phyloP scores from a whole-genome alignment of 2,888 invertebrate genomes.

The Epinotia bilunana region DNA sequence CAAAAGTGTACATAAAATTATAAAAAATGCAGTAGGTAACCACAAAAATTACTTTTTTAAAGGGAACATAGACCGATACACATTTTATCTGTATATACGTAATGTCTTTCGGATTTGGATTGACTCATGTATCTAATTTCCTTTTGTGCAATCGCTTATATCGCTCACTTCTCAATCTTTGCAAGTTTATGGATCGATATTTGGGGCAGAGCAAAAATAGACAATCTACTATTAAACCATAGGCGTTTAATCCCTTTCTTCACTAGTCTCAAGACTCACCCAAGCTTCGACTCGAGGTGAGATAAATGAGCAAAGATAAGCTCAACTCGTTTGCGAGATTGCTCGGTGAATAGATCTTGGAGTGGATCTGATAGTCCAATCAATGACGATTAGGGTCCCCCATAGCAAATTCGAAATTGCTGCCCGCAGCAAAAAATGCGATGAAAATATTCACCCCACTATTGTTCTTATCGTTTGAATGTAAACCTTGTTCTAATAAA shows the following conservation, averaged over 20 bases:
- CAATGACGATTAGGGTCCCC: conserved; percentile 19
- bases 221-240: not conserved
- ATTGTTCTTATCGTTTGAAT: not conserved
- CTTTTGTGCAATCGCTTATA: not conserved
- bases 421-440: not conserved
- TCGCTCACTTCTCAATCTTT: not conserved
- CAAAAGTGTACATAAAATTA: no score
- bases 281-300: conserved; percentile 27
- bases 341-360: conserved; percentile 14
- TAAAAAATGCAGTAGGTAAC: no score
- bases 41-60: no score
- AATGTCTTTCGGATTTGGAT: not conserved
- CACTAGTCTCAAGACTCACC: not conserved
- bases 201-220: not conserved
- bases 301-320: conserved; percentile 38
- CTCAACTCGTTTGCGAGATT: conserved; percentile 36
- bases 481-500: not conserved
- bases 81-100: not conserved
- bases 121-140: not conserved
- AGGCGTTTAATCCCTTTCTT: not conserved
- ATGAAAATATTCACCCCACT: not conserved
- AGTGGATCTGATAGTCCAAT: conserved; percentile 25
- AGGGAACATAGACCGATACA: no score
- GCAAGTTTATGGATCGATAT: not conserved
- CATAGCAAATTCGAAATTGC: not conserved